phyloP scores from a whole-genome alignment of 1,140 invertebrate species.

The Drosophila kurseongensis region DNA sequence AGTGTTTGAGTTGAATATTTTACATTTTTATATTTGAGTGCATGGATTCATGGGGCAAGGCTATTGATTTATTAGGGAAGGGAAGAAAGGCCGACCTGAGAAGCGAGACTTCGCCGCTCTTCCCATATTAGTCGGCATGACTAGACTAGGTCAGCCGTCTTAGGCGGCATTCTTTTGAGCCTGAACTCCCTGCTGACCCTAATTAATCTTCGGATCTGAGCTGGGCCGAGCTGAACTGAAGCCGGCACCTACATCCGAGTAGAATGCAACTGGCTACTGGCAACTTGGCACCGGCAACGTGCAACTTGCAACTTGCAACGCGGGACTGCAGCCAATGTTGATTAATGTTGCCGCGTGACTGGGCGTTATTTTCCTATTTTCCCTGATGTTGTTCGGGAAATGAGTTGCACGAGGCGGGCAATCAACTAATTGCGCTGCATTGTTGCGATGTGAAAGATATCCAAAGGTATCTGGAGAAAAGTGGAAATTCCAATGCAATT shows the following conservation, averaged over 20 bases:
- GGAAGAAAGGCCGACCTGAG: constrained; percentile 7
- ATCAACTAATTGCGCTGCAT: constrained; percentile 72
- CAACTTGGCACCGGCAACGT: constrained; percentile 27
- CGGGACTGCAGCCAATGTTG: constrained; percentile 61
- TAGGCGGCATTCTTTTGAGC: constrained; percentile 67
- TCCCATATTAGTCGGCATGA: constrained; percentile 38
- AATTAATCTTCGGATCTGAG: constrained; percentile 67
- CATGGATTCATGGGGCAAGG: background rate
- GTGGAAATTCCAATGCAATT: constrained; percentile 43
- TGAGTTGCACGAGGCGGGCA: constrained; percentile 66
- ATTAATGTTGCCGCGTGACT: constrained; percentile 78
- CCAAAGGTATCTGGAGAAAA: constrained; percentile 25
- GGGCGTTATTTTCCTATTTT: constrained; percentile 56
- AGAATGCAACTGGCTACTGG: constrained; percentile 43
- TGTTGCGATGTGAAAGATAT: constrained; percentile 56
- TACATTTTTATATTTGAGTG: background rate
- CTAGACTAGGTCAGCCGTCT: constrained; percentile 42
- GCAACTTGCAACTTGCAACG: constrained; percentile 27
- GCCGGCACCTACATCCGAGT: constrained; percentile 40
- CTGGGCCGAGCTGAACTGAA: constrained; percentile 11
- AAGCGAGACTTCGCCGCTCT: constrained; percentile 1
- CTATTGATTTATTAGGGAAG: background rate
- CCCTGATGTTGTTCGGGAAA: constrained; percentile 46
- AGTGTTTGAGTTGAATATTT: too few relatives aligned
- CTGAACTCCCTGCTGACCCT: constrained; percentile 63